Evolutionary conservation across 1,140 invertebrate species (phyloP).

Genomic region (Eriocheir sinensis): DNA sequence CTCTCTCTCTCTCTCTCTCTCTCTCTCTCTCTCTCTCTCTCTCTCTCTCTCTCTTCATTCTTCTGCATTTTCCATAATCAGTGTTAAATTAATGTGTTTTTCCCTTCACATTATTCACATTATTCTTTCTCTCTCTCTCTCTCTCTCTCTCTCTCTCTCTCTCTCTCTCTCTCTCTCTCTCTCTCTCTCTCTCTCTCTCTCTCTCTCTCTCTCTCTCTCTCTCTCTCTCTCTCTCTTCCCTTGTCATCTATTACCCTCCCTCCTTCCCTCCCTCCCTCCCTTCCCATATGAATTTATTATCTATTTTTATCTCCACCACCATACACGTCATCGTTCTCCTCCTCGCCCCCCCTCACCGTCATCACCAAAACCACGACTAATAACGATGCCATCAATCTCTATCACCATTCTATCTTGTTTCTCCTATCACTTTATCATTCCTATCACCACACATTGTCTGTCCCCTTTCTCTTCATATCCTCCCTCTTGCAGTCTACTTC

Average conservation of each 20-base stretch:
- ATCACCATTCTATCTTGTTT: too few relatives aligned
- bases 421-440: too few relatives aligned
- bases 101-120: neutral
- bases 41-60: neutral
- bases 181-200: slow-evolving; percentile 42
- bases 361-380: too few relatives aligned
- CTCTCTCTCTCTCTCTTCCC: neutral
- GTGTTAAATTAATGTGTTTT: neutral
- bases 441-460: too few relatives aligned
- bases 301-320: neutral
- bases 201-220: neutral
- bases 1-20: too few relatives aligned
- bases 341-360: too few relatives aligned
- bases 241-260: neutral
- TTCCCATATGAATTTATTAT: neutral
- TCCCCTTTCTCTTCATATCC: neutral
- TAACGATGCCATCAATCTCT: too few relatives aligned
- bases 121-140: neutral
- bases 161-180: slow-evolving; percentile 36
- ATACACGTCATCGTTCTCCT: too few relatives aligned
- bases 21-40: too few relatives aligned
- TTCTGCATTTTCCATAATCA: neutral
- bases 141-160: neutral
- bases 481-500: neutral
- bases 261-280: neutral